A percentile compares a stretch with the other conserved stretches of the same genome.
These are phyloP conservation scores for Andrena cerasifolii DNA, from an alignment of 1,140 invertebrate genomes.

Conservation along the genomic window DNA sequence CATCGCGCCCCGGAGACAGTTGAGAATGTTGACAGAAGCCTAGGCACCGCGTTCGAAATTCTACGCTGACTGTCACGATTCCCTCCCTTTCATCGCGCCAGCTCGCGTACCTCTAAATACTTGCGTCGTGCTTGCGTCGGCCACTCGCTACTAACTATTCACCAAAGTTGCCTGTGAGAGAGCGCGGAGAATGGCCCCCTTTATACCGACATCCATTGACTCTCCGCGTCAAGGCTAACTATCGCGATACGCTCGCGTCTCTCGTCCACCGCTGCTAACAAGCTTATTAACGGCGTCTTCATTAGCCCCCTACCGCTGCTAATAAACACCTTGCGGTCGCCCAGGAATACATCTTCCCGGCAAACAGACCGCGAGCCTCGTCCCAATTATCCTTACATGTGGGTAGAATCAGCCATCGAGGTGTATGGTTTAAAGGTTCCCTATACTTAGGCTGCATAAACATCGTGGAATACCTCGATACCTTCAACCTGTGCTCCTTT, in stretches of 20 bases:
- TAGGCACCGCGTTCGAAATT: not conserved
- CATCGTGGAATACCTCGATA: too few relatives aligned
- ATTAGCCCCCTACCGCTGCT: not conserved
- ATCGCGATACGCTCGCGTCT: conserved; percentile 10
- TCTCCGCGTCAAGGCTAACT: conserved; percentile 15
- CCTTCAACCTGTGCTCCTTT: too few relatives aligned
- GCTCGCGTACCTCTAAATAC: conserved; percentile 28
- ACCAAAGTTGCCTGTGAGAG: conserved; percentile 17
- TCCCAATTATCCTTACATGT: conserved; percentile 6
- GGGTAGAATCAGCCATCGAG: not conserved
- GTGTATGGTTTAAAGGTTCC: not conserved
- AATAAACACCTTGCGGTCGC: conserved; percentile 16
- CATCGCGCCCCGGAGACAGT: not conserved
- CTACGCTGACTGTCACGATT: not conserved
- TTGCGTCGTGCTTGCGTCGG: conserved; percentile 1
- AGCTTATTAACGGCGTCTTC: conserved; percentile 46
- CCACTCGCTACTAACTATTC: conserved; percentile 36
- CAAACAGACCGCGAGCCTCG: not conserved
- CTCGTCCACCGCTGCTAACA: conserved; percentile 32
- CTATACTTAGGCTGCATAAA: not conserved
- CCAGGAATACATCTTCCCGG: conserved; percentile 19
- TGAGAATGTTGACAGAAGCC: not conserved
- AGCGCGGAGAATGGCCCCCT: conserved; percentile 2
- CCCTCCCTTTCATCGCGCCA: conserved; percentile 17
- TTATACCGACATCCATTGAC: conserved; percentile 32